Base-by-base conservation (phyloP, 1,140 invertebrate species). In the Euwallacea similis region DNA sequence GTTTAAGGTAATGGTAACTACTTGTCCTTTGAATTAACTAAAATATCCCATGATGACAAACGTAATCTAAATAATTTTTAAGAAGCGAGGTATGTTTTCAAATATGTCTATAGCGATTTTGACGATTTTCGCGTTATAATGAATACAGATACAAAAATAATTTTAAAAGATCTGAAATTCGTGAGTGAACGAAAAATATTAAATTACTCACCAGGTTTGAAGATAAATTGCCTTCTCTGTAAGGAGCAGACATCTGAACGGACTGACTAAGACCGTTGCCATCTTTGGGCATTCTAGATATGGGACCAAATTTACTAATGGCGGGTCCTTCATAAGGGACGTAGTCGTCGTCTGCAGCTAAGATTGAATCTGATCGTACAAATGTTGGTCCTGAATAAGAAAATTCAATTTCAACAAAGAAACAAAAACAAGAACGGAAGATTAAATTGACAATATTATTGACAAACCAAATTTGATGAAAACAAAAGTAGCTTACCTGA, bases 221-320 rank as follows among this genome's bases (percentile, higher is more conserved):
- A 10, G 82, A 77, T 68, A 84, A 75, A 53, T 76, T 72, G n/a
- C 53, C 66, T 71, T 81, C 79, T 50, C 79, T 63, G 62, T 74
- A 80, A 10, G 75, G 63, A 7, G 69, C 71, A 8, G 77, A 73
- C n/a, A 78, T 73, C 58, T 74, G 73, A 0, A 77, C 69, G 59
- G 60, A 50, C 53, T 79, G 75, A 59, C 56, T 72, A n/a, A 76
- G 71, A 15, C 72, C 72, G 55, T 76, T 76, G 4, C 66, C 66
- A 41, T 84, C 79, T 72, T 87, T 87, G 33, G 86, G 85, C 78
- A 89, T 83, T 71, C 91, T 85, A n/a, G 90, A 93, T 72, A 93
- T 93, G 0, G 92, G 91, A 10, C 91, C 92, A 78, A 90, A 93
- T 81, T 91, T 92, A 76, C 88, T 92, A 15, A 88, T 87, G 15